phyloP scores from a whole-genome alignment of 2,113 vertebrate genomes.

The Nycticryphes semicollaris region DNA sequence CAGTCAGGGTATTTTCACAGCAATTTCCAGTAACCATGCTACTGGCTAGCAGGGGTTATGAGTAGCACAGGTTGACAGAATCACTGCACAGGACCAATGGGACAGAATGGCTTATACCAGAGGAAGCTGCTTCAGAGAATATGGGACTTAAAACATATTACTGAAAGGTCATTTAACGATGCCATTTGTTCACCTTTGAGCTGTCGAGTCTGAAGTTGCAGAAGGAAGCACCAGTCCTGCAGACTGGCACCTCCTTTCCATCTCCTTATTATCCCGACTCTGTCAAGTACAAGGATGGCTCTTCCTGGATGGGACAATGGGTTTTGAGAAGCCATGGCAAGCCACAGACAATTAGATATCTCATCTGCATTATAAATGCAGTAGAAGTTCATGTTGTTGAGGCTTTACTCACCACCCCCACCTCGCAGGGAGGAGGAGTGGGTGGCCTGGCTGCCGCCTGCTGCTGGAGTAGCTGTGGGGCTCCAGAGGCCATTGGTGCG shows the following conservation, averaged over 20 bases:
- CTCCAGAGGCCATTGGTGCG: not conserved
- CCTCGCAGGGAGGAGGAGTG: not conserved
- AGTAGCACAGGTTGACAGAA: not conserved
- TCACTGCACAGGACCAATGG: not conserved
- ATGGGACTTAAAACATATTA: not conserved
- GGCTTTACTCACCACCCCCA: not conserved
- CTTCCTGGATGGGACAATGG: not conserved
- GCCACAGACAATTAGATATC: not conserved
- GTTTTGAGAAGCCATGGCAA: not conserved
- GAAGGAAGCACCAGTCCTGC: not conserved
- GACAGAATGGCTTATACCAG: not conserved
- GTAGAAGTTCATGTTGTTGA: not conserved
- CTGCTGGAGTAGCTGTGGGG: not conserved
- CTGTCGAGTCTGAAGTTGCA: not conserved
- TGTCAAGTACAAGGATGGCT: not conserved
- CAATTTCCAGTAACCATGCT: not conserved
- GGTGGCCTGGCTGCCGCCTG: fast-evolving
- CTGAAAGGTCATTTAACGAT: not conserved
- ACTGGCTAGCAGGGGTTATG: not conserved
- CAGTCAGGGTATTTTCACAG: fast-evolving
- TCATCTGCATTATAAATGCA: not conserved
- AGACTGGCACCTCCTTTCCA: not conserved
- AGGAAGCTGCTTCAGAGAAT: not conserved
- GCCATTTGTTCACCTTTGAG: not conserved
- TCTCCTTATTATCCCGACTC: not conserved